Evolutionary conservation across 2,797 vertebrate genomes (phyloP).

Genomic region (Buphagus erythrorhynchus): DNA sequence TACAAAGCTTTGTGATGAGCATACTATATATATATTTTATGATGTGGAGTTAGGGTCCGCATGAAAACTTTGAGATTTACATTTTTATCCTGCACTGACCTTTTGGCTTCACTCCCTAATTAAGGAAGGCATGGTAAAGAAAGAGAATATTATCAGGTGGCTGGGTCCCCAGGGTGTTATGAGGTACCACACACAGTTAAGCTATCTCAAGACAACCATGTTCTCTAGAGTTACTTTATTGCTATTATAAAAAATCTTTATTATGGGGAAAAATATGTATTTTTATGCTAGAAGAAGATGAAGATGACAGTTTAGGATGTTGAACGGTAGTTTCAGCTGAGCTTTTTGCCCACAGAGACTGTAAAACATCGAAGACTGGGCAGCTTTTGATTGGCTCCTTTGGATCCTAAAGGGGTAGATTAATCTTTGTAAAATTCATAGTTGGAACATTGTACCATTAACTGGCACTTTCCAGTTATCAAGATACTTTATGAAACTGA

Average conservation of each 20-base stretch:
- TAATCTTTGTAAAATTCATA: constrained; percentile 84
- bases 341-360: constrained; percentile 78
- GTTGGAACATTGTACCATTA: constrained; percentile 81
- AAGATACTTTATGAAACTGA: constrained; percentile 83
- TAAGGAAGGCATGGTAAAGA: constrained; percentile 77
- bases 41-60: constrained; percentile 72
- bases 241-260: constrained; percentile 86
- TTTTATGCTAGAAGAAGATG: constrained; percentile 83
- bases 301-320: constrained; percentile 81
- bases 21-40: constrained; percentile 68
- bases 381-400: constrained; percentile 73
- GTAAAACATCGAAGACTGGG: constrained; percentile 78
- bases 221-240: constrained; percentile 83
- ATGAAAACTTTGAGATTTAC: constrained; percentile 79
- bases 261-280: constrained; percentile 84
- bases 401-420: constrained; percentile 80
- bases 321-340: constrained; percentile 79
- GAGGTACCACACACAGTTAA: constrained; percentile 80
- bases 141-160: constrained; percentile 77
- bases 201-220: constrained; percentile 84
- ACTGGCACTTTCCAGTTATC: constrained; percentile 82
- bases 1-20: neutral
- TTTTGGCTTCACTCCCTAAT: constrained; percentile 82
- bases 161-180: constrained; percentile 77
- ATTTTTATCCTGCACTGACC: constrained; percentile 78